Evolutionary conservation across 2,113 vertebrate genomes (phyloP).

Genomic region (Orientallactaga bullata): DNA sequence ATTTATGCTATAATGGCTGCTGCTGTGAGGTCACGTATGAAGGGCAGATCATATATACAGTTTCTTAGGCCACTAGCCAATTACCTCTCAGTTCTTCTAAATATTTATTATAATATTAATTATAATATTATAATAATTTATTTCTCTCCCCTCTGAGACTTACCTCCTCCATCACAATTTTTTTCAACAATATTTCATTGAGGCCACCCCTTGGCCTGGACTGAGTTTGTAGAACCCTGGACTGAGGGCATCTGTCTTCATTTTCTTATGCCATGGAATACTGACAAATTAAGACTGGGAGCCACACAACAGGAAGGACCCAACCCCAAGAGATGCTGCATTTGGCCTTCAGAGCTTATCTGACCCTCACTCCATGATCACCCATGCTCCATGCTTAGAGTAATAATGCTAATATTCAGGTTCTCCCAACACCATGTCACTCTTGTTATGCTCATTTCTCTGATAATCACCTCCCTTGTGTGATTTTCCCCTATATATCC

Average conservation of each 20-base stretch:
- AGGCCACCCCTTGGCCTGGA: neutral
- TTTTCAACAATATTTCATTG: neutral
- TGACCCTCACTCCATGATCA: neutral
- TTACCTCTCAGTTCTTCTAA: neutral
- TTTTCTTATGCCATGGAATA: neutral
- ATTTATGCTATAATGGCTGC: neutral
- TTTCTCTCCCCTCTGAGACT: neutral
- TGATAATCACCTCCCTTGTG: neutral
- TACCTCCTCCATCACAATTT: neutral
- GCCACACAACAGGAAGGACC: neutral
- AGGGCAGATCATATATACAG: fast-evolving
- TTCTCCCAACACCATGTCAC: neutral
- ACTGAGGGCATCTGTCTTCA: neutral
- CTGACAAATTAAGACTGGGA: neutral
- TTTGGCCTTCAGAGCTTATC: neutral
- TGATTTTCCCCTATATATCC: neutral
- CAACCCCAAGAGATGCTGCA: fast-evolving
- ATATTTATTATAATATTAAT: too few species aligned
- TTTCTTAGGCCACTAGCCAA: neutral
- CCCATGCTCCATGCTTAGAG: fast-evolving
- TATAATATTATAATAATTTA: too few species aligned
- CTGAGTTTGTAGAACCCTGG: neutral
- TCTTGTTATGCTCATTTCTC: neutral
- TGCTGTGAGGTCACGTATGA: neutral
- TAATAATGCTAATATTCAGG: fast-evolving